These are phyloP conservation scores for Dendrolimus houi DNA, from an alignment of 2,888 invertebrate species.

Conservation along the genomic window DNA sequence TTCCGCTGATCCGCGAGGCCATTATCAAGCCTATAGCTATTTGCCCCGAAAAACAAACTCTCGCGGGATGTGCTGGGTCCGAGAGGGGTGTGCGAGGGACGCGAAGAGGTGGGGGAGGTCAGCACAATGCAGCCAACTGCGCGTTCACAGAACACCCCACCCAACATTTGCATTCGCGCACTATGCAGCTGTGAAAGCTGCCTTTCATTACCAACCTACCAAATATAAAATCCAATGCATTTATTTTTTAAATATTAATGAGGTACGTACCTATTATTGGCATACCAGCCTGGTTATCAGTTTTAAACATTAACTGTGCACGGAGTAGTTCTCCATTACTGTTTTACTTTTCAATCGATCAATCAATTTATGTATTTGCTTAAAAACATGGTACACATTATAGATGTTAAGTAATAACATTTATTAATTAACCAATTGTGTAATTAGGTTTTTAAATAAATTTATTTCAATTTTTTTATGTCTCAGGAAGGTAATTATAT, in stretches of 20 bases:
- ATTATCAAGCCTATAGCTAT: conserved; percentile 77
- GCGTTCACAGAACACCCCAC: conserved; percentile 59
- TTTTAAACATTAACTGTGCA: not conserved
- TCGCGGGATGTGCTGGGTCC: conserved; percentile 62
- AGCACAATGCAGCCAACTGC: conserved; percentile 71
- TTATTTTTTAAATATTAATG: conserved; percentile 4
- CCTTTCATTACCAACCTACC: conserved; percentile 42
- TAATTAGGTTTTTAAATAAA: too few relatives aligned
- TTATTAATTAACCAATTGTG: too few relatives aligned
- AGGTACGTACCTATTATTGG: conserved; percentile 1
- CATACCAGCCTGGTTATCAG: not conserved
- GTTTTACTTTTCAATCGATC: too few relatives aligned
- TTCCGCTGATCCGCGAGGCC: conserved; percentile 59
- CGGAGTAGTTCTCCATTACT: too few relatives aligned
- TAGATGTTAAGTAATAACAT: too few relatives aligned
- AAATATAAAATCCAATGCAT: conserved; percentile 7
- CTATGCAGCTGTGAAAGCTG: conserved; percentile 48
- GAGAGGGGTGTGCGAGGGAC: conserved; percentile 16
- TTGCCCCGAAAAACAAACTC: conserved; percentile 77
- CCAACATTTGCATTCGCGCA: conserved; percentile 60
- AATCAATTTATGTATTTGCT: too few relatives aligned
- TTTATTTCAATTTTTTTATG: too few relatives aligned
- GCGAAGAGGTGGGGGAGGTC: conserved; percentile 19
- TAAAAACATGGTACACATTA: too few relatives aligned
- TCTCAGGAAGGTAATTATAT: too few relatives aligned